Evolutionary conservation across 1,140 invertebrate species (phyloP).

Genomic region (Scaptomyza pallida): DNA sequence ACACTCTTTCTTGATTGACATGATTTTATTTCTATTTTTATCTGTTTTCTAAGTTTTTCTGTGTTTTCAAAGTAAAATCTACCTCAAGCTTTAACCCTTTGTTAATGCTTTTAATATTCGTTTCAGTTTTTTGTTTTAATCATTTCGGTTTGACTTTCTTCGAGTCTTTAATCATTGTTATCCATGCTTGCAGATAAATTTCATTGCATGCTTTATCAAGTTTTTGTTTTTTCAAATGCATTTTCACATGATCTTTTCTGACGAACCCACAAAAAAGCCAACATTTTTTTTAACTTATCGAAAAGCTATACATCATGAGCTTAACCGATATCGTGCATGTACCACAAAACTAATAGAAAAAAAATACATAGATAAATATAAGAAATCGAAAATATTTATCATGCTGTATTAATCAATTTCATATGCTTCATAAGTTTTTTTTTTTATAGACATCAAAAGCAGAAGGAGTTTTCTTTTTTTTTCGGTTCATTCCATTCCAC

Average conservation of each 20-base stretch:
- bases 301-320: constrained; percentile 70
- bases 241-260: constrained; percentile 5
- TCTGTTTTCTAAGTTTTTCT: no score
- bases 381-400: constrained; percentile 73
- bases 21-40: no score
- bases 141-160: constrained; percentile 38
- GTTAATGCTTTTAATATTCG: no score
- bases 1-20: no score
- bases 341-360: constrained; percentile 37
- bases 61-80: no score
- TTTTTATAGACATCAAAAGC: neutral
- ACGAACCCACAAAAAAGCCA: neutral
- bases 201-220: constrained; percentile 25
- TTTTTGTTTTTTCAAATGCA: constrained; percentile 21
- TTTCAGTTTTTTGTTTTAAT: neutral
- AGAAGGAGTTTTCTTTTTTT: neutral
- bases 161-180: constrained; percentile 24
- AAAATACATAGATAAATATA: constrained; percentile 41
- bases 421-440: constrained; percentile 61
- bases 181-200: constrained; percentile 24
- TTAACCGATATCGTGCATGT: constrained; percentile 64
- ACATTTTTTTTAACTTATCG: constrained; percentile 45
- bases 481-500: constrained; percentile 27
- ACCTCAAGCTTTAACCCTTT: no score
- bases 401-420: constrained; percentile 81